Base-by-base conservation (phyloP, 2,888 invertebrate genomes). In the Plagodis pulveraria region DNA sequence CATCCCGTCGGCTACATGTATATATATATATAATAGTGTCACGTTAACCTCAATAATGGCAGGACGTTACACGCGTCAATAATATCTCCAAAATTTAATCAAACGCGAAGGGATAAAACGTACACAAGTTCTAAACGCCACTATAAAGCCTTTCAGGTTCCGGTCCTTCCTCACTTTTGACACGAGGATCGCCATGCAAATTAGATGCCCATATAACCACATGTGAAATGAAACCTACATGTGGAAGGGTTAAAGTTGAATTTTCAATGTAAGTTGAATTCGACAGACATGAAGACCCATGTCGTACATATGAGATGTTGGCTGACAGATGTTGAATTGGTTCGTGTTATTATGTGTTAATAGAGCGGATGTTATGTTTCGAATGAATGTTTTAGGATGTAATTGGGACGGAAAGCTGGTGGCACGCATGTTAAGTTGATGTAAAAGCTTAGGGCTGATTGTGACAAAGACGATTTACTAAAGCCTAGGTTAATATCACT, bases 121-220 rank as follows among this genome's bases (percentile, higher is more conserved):
- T 76, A 70, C 73, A 73, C 76, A 72, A 71, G 69, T 73, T 71
- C 70, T 72, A 73, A 72, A 74, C 69, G 72, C 73, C 71, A 75
- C 69, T 70, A n/a, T n/a, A 68, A 72, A 76, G 72, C 73, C 62
- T 54, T 61, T 51, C 52, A 58, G 64, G 68, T 67, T 69, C 70
- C 70, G 60, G 71, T 54, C 76, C 76, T 71, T 63, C 71, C 77
- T 77, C 76, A 76, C 71, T 65, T 69, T 68, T 77, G 78, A 76
- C 79, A 70, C 65, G 69, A 67, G 67, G 71, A 74, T 76, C 71
- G 73, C 73, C 74, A 77, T 78, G 77, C 72, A 78, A 78, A 78
- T 78, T 75, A 76, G 67, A 69, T 60, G 67, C 62, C 61, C 42
- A 12, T 6, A 43, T 9, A 6, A 50, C 58, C 10, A 41, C 51